Conservation (phyloP, 2,888 invertebrate genomes). For the Slavum lentiscoides region DNA sequence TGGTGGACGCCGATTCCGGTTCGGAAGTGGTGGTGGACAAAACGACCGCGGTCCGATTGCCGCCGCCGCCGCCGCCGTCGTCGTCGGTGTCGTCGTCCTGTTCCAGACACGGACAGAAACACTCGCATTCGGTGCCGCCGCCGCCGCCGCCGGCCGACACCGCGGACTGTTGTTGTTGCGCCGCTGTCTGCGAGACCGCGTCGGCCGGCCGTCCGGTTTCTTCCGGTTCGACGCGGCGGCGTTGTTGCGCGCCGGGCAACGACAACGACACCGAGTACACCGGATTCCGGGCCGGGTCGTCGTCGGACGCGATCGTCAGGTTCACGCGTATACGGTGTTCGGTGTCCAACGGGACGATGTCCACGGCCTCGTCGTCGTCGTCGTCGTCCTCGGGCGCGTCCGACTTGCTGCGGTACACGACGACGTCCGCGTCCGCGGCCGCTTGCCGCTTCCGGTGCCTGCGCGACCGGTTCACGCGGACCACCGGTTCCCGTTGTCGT, state of each 20-base stretch:
- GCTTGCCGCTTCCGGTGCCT: constrained; percentile 29
- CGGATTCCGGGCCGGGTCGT: constrained; percentile 65
- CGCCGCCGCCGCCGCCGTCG: neutral
- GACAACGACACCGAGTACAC: constrained; percentile 80
- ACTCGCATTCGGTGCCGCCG: constrained; percentile 71
- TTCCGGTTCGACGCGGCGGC: neutral
- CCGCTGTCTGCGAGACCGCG: neutral
- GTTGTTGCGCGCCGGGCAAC: constrained; percentile 70
- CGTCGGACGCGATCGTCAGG: constrained; percentile 75
- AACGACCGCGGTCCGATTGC: neutral
- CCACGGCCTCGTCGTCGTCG: constrained; percentile 1
- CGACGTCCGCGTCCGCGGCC: too few relatives aligned
- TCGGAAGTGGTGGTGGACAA: neutral
- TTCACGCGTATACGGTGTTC: constrained; percentile 76
- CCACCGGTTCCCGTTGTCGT: neutral
- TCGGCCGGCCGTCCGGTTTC: neutral
- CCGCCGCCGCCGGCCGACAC: neutral
- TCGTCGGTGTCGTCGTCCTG: neutral
- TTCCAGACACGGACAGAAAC: constrained; percentile 68
- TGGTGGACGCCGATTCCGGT: too few relatives aligned
- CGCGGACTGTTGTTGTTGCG: too few relatives aligned
- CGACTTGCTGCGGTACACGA: too few relatives aligned
- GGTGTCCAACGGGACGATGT: constrained; percentile 50
- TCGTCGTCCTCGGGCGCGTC: neutral
- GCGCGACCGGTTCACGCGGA: neutral